These are phyloP conservation scores for Oceanodroma tethys DNA, from an alignment of 2,113 vertebrate species.

Conservation along the genomic window DNA sequence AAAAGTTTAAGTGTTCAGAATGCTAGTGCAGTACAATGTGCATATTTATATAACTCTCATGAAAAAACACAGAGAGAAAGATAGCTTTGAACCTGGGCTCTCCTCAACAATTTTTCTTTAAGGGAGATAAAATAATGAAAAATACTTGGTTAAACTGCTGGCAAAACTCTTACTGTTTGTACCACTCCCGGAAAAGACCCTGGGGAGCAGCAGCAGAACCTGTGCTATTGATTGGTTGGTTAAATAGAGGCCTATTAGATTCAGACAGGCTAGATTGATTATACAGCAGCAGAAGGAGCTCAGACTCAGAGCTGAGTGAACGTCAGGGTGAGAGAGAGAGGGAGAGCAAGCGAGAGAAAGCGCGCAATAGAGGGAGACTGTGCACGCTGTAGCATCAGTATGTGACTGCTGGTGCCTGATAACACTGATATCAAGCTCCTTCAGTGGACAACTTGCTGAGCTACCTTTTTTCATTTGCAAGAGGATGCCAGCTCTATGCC, in stretches of 20 bases:
- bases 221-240: constrained; percentile 80
- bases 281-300: constrained; percentile 68
- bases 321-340: constrained; percentile 35
- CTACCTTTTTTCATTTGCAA: constrained; percentile 48
- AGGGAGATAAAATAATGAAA: constrained; percentile 55
- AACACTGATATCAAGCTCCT: constrained; percentile 40
- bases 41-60: neutral
- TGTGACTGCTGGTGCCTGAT: constrained; percentile 49
- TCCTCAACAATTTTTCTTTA: neutral
- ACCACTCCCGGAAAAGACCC: constrained; percentile 60
- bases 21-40: neutral
- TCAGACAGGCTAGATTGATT: constrained; percentile 79
- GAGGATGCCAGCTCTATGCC: constrained; percentile 58
- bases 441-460: constrained; percentile 68
- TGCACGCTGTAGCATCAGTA: neutral
- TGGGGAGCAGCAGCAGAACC: constrained; percentile 61
- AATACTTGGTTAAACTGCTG: constrained; percentile 65
- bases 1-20: neutral
- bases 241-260: constrained; percentile 79
- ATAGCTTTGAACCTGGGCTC: neutral
- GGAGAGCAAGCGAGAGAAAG: neutral
- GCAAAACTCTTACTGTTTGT: constrained; percentile 69
- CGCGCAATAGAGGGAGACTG: neutral
- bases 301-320: constrained; percentile 63
- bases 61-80: neutral